Evolutionary conservation across 2,797 vertebrate genomes (phyloP), one percentile per base, ranked within the genome.

Genomic region (Syndactyla subalaris): DNA sequence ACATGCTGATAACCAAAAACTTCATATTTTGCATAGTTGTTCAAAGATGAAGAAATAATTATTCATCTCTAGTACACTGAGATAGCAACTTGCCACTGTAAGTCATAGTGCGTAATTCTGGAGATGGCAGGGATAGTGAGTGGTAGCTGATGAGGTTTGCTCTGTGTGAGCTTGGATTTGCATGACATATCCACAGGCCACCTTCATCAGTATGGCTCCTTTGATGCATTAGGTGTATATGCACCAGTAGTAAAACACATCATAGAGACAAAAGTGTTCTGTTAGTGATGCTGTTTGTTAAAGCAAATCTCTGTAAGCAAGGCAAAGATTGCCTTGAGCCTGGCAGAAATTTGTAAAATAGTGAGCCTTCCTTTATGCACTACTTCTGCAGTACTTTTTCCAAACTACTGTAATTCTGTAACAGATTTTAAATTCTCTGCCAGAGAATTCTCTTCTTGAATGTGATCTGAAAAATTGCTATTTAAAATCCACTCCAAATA

Each of bases 351-450:
- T 27, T 36, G 10, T 85, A 57, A 72, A 78, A 61, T 8, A 73
- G 10, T 24, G 55, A 91, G 16, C 43, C 19, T 58, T 65, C 54
- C 14, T 12, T 49, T 74, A 14, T n/a, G 20, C 29, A 34, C 21
- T 77, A n/a, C 38, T 85, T 89, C 51, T 85, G 34, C 46, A 76
- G n/a, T 87, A 32, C 23, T 66, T 89, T 45, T 90, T 52, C 57
- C 48, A 52, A 82, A 87, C 26, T 51, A 15, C 38, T 85, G 41
- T 65, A 38, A 51, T 73, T 78, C 51, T 79, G 9, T 76, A 79
- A 80, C 48, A 66, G 81, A 82, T 92, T 91, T 84, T 73, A 76
- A 73, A 45, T 82, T 93, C 51, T 91, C 36, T 76, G 36, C 46
- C 67, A 67, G 63, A 66, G 43, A 66, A 66, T 58, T 58, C 14